Percentiles rank a stretch among this genome's conserved stretches.
These are phyloP conservation scores for Mormyrus proboscirostris DNA, from an alignment of 2,797 vertebrate species.

Conservation along the genomic window DNA sequence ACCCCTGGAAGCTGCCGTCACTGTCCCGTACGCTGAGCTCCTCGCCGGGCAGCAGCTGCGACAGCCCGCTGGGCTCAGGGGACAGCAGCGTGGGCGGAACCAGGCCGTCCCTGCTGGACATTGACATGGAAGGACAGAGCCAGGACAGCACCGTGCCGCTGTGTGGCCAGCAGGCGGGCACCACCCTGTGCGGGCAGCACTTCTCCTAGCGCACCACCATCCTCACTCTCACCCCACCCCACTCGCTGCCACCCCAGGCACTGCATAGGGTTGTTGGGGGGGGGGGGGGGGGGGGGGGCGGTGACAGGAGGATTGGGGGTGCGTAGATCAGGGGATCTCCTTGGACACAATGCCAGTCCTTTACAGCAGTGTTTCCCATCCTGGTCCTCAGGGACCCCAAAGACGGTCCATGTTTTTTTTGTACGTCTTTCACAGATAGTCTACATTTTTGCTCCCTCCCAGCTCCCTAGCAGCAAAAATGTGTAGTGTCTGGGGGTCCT, in stretches of 20 bases:
- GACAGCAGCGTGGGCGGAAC: conserved; percentile 49
- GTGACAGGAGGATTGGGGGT: neutral
- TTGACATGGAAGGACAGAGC: conserved; percentile 82
- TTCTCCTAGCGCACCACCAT: conserved; percentile 43
- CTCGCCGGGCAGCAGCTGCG: conserved; percentile 72
- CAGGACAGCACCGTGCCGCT: conserved; percentile 74
- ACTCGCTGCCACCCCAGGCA: neutral
- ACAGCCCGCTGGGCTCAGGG: conserved; percentile 63
- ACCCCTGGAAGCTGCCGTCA: conserved; percentile 78
- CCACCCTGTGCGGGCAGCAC: conserved; percentile 56
- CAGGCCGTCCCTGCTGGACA: conserved; percentile 74
- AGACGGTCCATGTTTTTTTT: neutral
- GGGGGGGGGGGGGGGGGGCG: neutral
- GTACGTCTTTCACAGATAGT: neutral
- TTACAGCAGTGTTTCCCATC: neutral
- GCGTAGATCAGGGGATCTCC: neutral
- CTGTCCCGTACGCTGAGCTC: conserved; percentile 70
- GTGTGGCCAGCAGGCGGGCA: conserved; percentile 55
- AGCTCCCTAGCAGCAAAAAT: neutral
- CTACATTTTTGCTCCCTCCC: neutral
- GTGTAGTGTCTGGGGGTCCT: neutral
- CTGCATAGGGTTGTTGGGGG: neutral
- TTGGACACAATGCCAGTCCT: neutral
- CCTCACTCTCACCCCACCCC: neutral
- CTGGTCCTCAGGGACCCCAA: neutral